Evolutionary conservation across 35 echinoderm and acorn worm genomes (phyloP).

Genomic region (Acanthaster planci): DNA sequence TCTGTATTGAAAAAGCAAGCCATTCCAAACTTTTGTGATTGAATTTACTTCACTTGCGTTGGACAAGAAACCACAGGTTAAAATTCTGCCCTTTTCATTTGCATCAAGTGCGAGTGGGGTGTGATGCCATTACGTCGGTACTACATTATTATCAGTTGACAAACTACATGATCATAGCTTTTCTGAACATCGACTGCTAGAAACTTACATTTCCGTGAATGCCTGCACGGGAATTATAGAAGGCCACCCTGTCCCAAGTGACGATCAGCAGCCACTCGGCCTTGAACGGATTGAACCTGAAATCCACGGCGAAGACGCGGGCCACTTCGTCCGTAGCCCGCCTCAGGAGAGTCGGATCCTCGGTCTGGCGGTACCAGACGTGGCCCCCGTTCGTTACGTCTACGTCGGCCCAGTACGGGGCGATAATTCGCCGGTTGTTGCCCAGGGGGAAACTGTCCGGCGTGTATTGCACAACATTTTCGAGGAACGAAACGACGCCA

Average conservation of each 20-base stretch:
- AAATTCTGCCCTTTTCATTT: neutral
- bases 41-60: neutral
- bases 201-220: neutral
- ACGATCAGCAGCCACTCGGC: conserved; percentile 69
- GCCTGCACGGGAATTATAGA: conserved; percentile 29
- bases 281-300: conserved; percentile 43
- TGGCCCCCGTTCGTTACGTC: conserved; percentile 42
- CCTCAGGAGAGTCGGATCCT: conserved; percentile 11
- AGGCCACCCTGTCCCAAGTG: conserved; percentile 82
- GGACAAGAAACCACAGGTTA: neutral
- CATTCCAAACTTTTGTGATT: conserved; percentile 5
- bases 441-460: conserved; percentile 76
- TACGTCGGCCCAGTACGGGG: conserved; percentile 93
- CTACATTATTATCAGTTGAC: no score
- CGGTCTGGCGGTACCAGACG: conserved; percentile 71
- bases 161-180: no score
- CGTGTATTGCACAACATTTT: conserved; percentile 67
- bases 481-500: conserved; percentile 83
- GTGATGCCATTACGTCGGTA: no score
- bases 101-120: neutral
- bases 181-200: no score
- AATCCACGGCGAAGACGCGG: conserved; percentile 63
- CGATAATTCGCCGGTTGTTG: conserved; percentile 65
- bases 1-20: neutral
- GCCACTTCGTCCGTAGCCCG: conserved; percentile 56